Evolutionary conservation across 2,797 vertebrate genomes (phyloP), one percentile per base, ranked within the genome.

Genomic region (Mareca penelope): DNA sequence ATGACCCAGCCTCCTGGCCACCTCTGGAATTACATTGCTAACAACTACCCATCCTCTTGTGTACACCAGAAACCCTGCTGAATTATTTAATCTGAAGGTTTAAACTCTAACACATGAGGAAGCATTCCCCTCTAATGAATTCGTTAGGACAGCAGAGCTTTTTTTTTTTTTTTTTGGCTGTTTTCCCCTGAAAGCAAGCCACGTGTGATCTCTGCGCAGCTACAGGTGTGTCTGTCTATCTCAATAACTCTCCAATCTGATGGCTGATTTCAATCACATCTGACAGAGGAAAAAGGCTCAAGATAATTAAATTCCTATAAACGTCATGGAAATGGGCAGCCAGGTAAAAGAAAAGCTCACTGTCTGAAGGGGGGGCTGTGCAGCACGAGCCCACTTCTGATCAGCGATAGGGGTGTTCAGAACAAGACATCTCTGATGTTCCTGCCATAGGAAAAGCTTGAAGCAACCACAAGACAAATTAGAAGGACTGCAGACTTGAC

Each of bases 281-380:
- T 89, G 94, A 90, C 91, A 91, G 88, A 79, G 55, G 24, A 9
- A 80, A 82, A 82, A 85, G 69, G 85, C 91, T 96, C 22, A 2
- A 42, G 72, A 37, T 89, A 85, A 95, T 91, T 68, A 83, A 95
- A 83, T 28, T 80, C 57, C 84, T 55, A 52, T 69, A 89, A 96
- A 52, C 23, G 37, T 61, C 93, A 68, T 3, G n/a, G 88, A 63
- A 93, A 85, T 29, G 63, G 88, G 24, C 42, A 93, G 89, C 57
- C 61, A 21, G 31, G 93, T 69, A 35, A 8, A 29, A 86, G 70
- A 57, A 53, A 59, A 26, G 76, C 24, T 64, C 53, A 1, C 2
- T 37, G 72, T 35, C 72, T 17, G 64, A 40, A 31, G 29, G n/a
- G 50, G 50, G 73, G 44, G 64, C 79, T 92, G 22, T 52, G 69